Conservation (phyloP, 2,113 vertebrate species). For the Entelurus aequoreus region DNA sequence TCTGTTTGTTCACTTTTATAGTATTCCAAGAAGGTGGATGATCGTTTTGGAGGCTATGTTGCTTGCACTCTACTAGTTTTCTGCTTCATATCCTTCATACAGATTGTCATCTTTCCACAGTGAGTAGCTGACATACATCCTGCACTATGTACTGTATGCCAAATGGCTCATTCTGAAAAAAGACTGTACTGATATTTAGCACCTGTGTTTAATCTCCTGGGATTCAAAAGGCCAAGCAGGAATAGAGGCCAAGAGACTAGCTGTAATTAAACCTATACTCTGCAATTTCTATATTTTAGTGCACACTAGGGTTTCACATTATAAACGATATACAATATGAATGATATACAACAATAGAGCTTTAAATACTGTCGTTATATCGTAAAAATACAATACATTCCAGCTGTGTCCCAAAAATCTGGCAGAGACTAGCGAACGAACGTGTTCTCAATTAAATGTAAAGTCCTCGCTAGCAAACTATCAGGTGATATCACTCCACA, state of each 20-base stretch:
- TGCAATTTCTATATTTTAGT: not conserved
- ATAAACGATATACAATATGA: too few species aligned
- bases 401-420: too few species aligned
- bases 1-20: constrained; percentile 39
- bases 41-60: constrained; percentile 88
- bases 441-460: too few species aligned
- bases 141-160: not conserved
- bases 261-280: not conserved
- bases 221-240: not conserved
- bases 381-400: too few species aligned
- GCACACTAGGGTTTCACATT: not conserved
- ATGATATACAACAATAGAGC: too few species aligned
- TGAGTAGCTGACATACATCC: constrained; percentile 65
- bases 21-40: constrained; percentile 93
- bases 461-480: too few species aligned
- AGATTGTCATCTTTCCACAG: constrained; percentile 88
- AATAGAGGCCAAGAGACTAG: not conserved
- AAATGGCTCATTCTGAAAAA: not conserved
- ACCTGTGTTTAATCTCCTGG: not conserved
- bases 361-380: too few species aligned
- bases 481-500: too few species aligned
- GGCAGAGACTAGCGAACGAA: too few species aligned
- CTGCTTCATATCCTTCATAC: constrained; percentile 93
- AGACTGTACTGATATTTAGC: not conserved
- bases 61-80: constrained; percentile 90